phyloP scores from a whole-genome alignment of 2,113 vertebrate species.

The Colistium nudipinnis region DNA sequence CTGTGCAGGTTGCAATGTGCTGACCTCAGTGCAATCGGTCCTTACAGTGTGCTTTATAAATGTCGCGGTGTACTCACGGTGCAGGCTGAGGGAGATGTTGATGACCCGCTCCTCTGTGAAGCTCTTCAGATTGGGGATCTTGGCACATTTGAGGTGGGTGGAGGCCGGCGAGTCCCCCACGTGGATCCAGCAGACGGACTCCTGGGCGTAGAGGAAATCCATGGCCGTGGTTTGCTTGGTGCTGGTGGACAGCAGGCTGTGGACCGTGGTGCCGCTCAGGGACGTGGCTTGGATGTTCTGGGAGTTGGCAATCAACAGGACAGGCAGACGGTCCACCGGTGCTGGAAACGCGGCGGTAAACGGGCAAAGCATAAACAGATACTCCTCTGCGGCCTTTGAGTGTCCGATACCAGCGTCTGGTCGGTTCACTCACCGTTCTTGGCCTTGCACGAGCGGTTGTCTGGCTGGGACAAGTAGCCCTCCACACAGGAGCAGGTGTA shows the following conservation, averaged over 20 bases:
- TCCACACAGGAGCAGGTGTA: conserved; percentile 94
- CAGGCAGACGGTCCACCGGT: conserved; percentile 91
- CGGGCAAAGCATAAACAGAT: conserved; percentile 5
- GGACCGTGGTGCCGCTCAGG: conserved; percentile 87
- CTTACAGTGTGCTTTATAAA: not conserved
- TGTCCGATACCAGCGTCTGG: not conserved
- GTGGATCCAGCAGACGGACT: conserved; percentile 95
- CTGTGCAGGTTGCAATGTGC: not conserved
- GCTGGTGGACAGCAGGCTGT: conserved; percentile 88
- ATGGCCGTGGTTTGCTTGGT: conserved; percentile 97
- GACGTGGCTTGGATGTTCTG: conserved; percentile 97
- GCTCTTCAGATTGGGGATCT: conserved; percentile 92
- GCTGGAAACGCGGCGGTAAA: conserved; percentile 56
- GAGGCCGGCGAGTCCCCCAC: conserved; percentile 89
- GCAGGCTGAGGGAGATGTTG: conserved; percentile 96
- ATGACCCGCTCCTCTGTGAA: conserved; percentile 91
- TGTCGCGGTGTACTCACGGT: conserved; percentile 86
- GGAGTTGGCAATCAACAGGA: conserved; percentile 95
- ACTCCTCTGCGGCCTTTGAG: not conserved
- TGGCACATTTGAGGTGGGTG: conserved; percentile 94
- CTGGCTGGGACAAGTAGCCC: conserved; percentile 92
- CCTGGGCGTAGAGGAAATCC: conserved; percentile 95
- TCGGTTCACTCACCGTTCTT: conserved; percentile 89
- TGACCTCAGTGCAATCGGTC: not conserved
- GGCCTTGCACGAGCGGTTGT: conserved; percentile 97